Percentiles rank a stretch among this genome's conserved stretches.
Evolutionary conservation across 92 coral and sea anemone species (phyloP).

Genomic region (Palythoa caribaeorum): DNA sequence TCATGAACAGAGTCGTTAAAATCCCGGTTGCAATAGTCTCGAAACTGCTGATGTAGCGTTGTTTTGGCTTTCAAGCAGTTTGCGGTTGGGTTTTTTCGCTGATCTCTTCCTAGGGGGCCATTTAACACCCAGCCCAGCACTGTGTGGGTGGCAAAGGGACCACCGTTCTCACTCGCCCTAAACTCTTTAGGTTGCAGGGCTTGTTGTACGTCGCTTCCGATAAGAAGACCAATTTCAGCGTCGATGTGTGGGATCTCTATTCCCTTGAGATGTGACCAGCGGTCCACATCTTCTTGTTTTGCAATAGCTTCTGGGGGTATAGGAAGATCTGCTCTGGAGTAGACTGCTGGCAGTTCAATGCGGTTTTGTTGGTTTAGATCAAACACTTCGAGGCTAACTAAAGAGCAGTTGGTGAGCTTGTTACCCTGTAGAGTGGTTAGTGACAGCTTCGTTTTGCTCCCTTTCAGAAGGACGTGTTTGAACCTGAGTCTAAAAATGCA

Average conservation of each 20-base stretch:
- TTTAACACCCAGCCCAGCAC: too few relatives aligned
- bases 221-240: too few relatives aligned
- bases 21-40: too few relatives aligned
- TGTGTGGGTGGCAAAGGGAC: neutral
- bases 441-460: constrained; percentile 29
- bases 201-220: too few relatives aligned
- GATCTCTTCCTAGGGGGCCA: too few relatives aligned
- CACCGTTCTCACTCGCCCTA: neutral
- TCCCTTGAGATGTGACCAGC: too few relatives aligned
- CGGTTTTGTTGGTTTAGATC: neutral
- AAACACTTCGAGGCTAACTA: constrained; percentile 41
- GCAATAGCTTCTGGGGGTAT: constrained; percentile 13
- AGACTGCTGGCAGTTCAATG: neutral
- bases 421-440: constrained; percentile 25
- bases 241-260: too few relatives aligned
- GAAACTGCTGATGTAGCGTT: too few relatives aligned
- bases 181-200: too few relatives aligned
- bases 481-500: constrained; percentile 48
- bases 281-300: neutral
- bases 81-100: too few relatives aligned
- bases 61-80: too few relatives aligned
- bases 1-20: too few relatives aligned
- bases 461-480: constrained; percentile 51
- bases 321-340: constrained; percentile 19
- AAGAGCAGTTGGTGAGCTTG: neutral